These are phyloP conservation scores for Pseudolaguvia tuberculata DNA, from an alignment of 2,113 vertebrate genomes.

Conservation along the genomic window DNA sequence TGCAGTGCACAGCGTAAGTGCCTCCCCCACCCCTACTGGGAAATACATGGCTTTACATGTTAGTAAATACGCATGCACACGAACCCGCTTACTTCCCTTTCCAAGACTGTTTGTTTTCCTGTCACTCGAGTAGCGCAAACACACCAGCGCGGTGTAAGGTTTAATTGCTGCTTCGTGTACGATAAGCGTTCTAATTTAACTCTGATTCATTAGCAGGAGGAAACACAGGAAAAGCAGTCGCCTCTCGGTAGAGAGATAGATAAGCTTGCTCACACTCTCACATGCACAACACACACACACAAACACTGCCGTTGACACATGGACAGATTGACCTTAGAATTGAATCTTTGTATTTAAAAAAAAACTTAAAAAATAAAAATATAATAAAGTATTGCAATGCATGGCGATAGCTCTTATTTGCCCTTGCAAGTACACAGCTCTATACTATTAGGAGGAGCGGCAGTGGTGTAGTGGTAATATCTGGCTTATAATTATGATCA, in stretches of 20 bases:
- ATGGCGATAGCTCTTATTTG: no score
- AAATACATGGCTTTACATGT: constrained; percentile 45
- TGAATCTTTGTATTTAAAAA: no score
- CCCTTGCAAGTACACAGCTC: no score
- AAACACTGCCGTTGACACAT: not conserved
- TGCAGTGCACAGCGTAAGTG: constrained; percentile 52
- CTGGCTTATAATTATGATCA: no score
- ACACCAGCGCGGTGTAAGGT: constrained; percentile 57
- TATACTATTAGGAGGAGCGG: no score
- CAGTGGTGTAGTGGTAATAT: no score
- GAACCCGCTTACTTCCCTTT: constrained; percentile 44
- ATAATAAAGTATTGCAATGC: not conserved
- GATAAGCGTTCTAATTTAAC: constrained; percentile 71
- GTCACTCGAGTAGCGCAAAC: constrained; percentile 58
- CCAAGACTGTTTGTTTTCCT: constrained; percentile 64
- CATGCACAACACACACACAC: constrained; percentile 9
- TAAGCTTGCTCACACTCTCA: constrained; percentile 43
- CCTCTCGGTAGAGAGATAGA: constrained; percentile 48
- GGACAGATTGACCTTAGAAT: not conserved
- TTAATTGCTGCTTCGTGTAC: constrained; percentile 66
- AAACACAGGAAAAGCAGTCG: constrained; percentile 27
- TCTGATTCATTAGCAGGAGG: constrained; percentile 60
- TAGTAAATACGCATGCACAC: constrained; percentile 19
- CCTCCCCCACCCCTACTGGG: constrained; percentile 45
- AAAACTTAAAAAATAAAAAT: no score